phyloP scores from a whole-genome alignment of 2,797 vertebrate genomes.

The Hemibagrus guttatus region DNA sequence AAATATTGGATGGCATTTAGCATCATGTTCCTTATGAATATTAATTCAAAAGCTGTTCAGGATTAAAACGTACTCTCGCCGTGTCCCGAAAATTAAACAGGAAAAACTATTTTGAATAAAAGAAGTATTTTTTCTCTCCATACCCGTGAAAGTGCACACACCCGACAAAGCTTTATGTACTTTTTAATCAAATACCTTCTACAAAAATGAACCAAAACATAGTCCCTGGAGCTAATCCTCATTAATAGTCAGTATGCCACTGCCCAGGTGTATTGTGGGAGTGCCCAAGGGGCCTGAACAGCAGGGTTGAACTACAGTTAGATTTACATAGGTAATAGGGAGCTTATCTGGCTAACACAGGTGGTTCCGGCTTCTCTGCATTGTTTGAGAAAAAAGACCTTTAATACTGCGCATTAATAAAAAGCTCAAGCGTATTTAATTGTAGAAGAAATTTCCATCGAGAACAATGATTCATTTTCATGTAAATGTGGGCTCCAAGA shows the following conservation, averaged over 20 bases:
- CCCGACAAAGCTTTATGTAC: neutral
- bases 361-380: conserved; percentile 38
- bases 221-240: conserved; percentile 34
- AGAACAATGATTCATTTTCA: conserved; percentile 57
- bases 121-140: neutral
- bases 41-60: neutral
- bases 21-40: neutral
- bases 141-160: neutral
- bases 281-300: conserved; percentile 39
- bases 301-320: conserved; percentile 28
- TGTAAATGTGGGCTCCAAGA: conserved; percentile 48
- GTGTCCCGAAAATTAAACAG: neutral
- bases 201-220: conserved; percentile 16
- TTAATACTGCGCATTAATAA: conserved; percentile 55
- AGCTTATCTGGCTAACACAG: conserved; percentile 54
- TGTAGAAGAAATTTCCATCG: conserved; percentile 53
- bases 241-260: conserved; percentile 43
- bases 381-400: conserved; percentile 35
- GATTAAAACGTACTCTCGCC: neutral
- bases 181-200: conserved; percentile 7
- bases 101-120: neutral
- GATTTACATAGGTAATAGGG: conserved; percentile 52
- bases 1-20: neutral
- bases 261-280: conserved; percentile 53
- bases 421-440: conserved; percentile 55